phyloP scores from a whole-genome alignment of 2,888 invertebrate species.

The Leptopilina drosophilae region DNA sequence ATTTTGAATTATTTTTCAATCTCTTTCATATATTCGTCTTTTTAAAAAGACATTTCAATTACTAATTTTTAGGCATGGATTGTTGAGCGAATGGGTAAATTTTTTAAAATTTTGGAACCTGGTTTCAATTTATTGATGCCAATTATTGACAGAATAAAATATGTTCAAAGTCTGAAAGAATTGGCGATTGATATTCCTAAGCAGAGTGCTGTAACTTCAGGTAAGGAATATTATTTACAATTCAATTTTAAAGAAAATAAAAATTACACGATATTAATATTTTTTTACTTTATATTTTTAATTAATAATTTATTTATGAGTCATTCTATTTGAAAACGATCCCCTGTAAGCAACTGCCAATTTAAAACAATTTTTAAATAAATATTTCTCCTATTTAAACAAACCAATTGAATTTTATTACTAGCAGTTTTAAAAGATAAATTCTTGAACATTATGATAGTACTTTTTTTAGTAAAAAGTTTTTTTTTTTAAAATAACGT shows the following conservation, averaged over 20 bases:
- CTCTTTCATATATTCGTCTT: not conserved
- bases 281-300: not conserved
- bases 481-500: no score
- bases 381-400: no score
- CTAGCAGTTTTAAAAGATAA: no score
- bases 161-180: conserved; percentile 99
- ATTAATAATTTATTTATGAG: not conserved
- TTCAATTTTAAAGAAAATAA: not conserved
- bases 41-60: conserved; percentile 40
- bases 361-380: no score
- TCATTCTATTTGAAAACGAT: no score
- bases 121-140: conserved; percentile 96
- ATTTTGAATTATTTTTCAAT: not conserved
- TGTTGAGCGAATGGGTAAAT: conserved; percentile 99
- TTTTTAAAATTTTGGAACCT: conserved; percentile 94
- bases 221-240: conserved; percentile 68
- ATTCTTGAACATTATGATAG: no score
- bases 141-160: conserved; percentile 93
- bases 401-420: no score
- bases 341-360: no score
- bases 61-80: conserved; percentile 89
- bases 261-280: no score
- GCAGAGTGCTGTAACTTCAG: conserved; percentile 97
- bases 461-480: no score
- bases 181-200: conserved; percentile 99